phyloP scores from a whole-genome alignment of 1,140 invertebrate genomes.

The Phymastichus coffea region DNA sequence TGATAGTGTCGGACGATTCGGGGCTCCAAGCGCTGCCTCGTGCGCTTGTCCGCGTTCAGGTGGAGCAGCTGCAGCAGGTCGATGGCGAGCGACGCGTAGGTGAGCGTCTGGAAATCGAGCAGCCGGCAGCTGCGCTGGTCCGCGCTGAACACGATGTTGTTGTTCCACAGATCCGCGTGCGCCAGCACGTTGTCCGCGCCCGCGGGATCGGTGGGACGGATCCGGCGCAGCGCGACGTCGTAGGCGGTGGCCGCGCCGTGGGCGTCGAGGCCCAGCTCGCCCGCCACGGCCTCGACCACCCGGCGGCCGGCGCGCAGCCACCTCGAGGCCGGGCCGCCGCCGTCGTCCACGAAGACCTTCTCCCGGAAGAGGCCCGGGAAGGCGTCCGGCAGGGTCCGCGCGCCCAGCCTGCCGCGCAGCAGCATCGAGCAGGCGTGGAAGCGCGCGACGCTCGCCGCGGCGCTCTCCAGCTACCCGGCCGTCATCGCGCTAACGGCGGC shows the following conservation, averaged over 20 bases:
- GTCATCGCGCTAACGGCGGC: neutral
- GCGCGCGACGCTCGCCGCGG: neutral
- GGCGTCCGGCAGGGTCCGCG: neutral
- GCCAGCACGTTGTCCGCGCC: neutral
- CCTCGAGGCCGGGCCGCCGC: neutral
- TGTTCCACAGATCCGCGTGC: conserved; percentile 5
- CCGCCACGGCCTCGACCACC: neutral
- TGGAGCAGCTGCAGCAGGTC: neutral
- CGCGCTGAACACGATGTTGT: conserved; percentile 6
- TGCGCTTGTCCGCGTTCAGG: neutral
- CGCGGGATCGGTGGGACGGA: neutral
- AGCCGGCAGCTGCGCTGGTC: neutral
- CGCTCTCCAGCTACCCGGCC: neutral
- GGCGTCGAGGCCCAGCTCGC: neutral
- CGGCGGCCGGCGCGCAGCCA: conserved; percentile 1
- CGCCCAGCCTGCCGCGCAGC: neutral
- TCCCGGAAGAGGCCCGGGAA: neutral
- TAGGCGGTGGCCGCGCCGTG: neutral
- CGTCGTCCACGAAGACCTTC: neutral
- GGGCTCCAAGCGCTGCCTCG: neutral
- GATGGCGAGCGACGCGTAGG: neutral
- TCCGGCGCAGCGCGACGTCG: neutral
- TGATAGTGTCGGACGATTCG: neutral
- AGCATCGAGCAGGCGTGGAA: conserved; percentile 11
- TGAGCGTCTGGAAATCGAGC: conserved; percentile 6